Conservation (phyloP, 2,888 invertebrate species). For the Idaea straminata region DNA sequence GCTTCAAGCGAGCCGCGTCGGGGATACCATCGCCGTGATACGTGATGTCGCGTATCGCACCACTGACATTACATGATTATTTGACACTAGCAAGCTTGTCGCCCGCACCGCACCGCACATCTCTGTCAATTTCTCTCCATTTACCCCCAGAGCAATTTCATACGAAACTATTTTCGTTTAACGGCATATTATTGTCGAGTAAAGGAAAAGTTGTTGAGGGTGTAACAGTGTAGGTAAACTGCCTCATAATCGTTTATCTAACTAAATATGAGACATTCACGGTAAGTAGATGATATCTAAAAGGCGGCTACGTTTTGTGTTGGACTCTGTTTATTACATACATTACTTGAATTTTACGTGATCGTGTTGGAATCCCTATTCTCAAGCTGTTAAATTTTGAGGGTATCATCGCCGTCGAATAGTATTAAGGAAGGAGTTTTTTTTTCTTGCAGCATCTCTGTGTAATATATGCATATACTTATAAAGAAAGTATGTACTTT, state of each 20-base stretch:
- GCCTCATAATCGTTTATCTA: constrained; percentile 33
- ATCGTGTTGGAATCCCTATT: constrained; percentile 52
- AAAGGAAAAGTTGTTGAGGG: constrained; percentile 22
- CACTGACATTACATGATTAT: constrained; percentile 25
- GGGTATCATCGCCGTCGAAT: constrained; percentile 33
- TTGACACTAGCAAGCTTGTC: constrained; percentile 38
- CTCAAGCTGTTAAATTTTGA: constrained; percentile 16
- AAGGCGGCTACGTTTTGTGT: constrained; percentile 42
- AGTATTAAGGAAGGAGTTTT: neutral
- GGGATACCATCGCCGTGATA: constrained; percentile 75
- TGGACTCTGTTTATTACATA: constrained; percentile 52
- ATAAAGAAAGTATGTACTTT: too few species aligned
- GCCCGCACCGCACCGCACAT: constrained; percentile 15
- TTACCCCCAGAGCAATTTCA: constrained; percentile 21
- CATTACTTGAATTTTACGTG: constrained; percentile 36
- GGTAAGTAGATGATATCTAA: constrained; percentile 44
- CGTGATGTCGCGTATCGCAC: constrained; percentile 59
- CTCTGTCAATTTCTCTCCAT: constrained; percentile 15
- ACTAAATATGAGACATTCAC: constrained; percentile 33
- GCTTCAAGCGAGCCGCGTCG: constrained; percentile 57
- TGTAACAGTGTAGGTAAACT: constrained; percentile 31
- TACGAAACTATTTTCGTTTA: constrained; percentile 26
- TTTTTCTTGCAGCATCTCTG: neutral
- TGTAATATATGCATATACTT: neutral
- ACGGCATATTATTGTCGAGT: constrained; percentile 16